These are phyloP conservation scores for Cyclophora albipunctata DNA, from an alignment of 2,888 invertebrate species.

Conservation along the genomic window DNA sequence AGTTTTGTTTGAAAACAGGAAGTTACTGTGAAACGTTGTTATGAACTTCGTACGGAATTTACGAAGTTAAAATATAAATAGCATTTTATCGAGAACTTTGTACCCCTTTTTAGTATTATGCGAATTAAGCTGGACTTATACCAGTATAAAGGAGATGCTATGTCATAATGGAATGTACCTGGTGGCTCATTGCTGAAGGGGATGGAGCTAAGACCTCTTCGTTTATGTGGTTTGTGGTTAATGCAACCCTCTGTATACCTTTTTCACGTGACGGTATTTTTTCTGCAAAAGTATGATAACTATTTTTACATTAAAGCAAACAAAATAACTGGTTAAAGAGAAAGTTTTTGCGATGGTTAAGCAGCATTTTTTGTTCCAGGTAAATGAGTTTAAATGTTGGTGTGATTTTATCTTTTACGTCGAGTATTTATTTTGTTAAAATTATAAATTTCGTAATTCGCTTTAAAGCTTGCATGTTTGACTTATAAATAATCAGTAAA, in stretches of 20 bases:
- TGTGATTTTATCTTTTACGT: too few species aligned
- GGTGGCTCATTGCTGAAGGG: background rate
- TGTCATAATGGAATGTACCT: conserved; percentile 8
- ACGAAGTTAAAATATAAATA: conserved; percentile 45
- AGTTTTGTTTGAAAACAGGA: conserved; percentile 37
- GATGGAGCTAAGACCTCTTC: background rate
- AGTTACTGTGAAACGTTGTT: conserved; percentile 44
- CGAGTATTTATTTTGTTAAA: too few species aligned
- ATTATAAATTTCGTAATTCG: too few species aligned
- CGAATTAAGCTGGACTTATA: conserved; percentile 15
- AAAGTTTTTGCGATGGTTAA: too few species aligned
- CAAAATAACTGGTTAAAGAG: too few species aligned
- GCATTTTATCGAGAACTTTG: conserved; percentile 26
- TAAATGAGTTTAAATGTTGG: too few species aligned
- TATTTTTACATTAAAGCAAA: too few species aligned
- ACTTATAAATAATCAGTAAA: background rate
- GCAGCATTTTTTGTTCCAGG: too few species aligned
- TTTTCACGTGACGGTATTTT: background rate
- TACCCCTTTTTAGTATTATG: conserved; percentile 18
- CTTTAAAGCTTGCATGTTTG: background rate
- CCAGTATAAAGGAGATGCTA: conserved; percentile 16
- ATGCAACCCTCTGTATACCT: background rate
- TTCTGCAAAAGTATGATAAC: too few species aligned
- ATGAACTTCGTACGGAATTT: conserved; percentile 50
- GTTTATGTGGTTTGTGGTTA: background rate